Percentiles rank a stretch among this genome's conserved stretches.
These are phyloP conservation scores for Chloropsis cyanopogon DNA, from an alignment of 2,113 vertebrate species.

Conservation along the genomic window DNA sequence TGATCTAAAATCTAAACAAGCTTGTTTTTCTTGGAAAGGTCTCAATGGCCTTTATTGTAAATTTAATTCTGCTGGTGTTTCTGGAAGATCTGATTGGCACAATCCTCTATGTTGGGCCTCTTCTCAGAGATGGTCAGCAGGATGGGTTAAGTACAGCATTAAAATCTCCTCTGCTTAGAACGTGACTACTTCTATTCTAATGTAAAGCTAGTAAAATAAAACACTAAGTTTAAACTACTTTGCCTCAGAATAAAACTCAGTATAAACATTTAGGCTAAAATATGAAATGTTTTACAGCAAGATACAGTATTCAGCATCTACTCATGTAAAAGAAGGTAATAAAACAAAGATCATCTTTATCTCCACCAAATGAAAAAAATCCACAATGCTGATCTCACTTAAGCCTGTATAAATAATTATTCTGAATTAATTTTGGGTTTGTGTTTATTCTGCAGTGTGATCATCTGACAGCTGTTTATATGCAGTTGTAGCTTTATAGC, in stretches of 20 bases:
- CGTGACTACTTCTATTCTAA: not conserved
- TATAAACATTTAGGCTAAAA: not conserved
- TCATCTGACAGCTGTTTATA: not conserved
- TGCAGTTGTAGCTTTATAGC: not conserved
- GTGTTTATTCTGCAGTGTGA: not conserved
- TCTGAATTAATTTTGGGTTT: not conserved
- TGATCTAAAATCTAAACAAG: not conserved
- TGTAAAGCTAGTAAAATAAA: not conserved
- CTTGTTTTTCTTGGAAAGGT: not conserved
- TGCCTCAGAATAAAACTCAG: not conserved
- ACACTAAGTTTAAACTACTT: not conserved
- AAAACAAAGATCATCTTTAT: not conserved
- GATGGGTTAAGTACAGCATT: not conserved
- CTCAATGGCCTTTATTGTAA: not conserved
- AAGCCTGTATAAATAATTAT: constrained; percentile 20
- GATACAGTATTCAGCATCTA: not conserved
- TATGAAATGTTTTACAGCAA: not conserved
- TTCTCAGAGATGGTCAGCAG: not conserved
- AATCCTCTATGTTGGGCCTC: not conserved
- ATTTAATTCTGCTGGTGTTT: not conserved
- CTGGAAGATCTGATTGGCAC: not conserved
- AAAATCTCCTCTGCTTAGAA: not conserved
- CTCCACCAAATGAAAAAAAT: not conserved
- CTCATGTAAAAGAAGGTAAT: not conserved
- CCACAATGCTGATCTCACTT: not conserved